Evolutionary conservation across 2,888 invertebrate genomes (phyloP), one percentile per base, ranked within the genome.

Genomic region (Hololepta plana): DNA sequence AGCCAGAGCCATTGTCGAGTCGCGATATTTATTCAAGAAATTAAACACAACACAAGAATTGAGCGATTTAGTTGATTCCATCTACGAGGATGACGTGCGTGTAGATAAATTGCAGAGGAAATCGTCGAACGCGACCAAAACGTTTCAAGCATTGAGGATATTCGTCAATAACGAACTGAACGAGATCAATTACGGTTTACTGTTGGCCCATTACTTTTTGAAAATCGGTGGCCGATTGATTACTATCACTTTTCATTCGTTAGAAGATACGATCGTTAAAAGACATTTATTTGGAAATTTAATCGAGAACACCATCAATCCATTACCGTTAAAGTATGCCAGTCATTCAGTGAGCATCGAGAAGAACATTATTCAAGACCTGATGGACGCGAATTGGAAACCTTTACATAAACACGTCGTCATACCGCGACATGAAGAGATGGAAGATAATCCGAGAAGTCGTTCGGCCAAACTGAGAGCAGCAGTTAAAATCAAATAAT

Each of bases 151-250:
- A 0, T 51, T 95, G 33, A 63, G 95, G 32, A 93, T 95, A 43
- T 91, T 95, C 54, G 84, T 95, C 1, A 95, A 95, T 48, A 84
- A 95, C 51, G 95, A 95, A 58, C 56, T 95, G 1, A 95, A 95
- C 50, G 91, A 95, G 60, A 66, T 95, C 2, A 84, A 91, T 57
- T 82, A 80, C 49, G 91, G 72, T 1, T 67, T 95, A 53, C 49
- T 81, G 12, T 43, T 88, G 28, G 79, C 88, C 0, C 67, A 73
- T 34, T 64, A 64, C 44, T 80, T 70, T 44, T 60, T 95, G 12
- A 82, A 80, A 55, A 53, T 70, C 0, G 69, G 72, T 17, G 93
- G 93, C 0, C 61, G 72, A 32, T 49, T 93, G 32, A 72, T 84
- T 1, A 73, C 81, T 0, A 67, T 95, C 20, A 72, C 85, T 8